Base-by-base conservation (phyloP, 2,888 invertebrate species). In the Julus scanicus region DNA sequence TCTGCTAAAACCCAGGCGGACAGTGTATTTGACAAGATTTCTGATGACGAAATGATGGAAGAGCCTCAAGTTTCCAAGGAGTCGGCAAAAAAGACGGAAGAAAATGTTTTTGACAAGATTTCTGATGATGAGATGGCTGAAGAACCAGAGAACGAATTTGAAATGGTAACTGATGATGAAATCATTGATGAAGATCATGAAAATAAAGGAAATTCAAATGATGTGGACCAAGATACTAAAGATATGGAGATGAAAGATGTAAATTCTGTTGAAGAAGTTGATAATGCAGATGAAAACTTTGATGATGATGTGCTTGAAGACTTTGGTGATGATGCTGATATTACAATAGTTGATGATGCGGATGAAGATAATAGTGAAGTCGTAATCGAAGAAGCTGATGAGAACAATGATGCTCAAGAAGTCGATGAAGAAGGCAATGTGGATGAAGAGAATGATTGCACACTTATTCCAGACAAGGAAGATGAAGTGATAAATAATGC, bases 111-210 rank as follows among this genome's bases (percentile, higher is more conserved):
- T 13, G 85, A 49, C 40, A 85, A 85, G 85, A 85, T 85, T 44
- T 44, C 85, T 20, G 85, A 85, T 85, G 85, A 85, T 44, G 85
- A 85, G 44, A 44, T 49, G 49, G 29, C 20, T 20, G 84, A 40
- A 6, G 84, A 84, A 20, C 15, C 84, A 17, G 20, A 15, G 9
- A 48, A 85, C 48, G 49, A 20, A 44, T 48, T 49, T n/a, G 49
- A 44, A 85, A 49, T 85, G 85, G 44, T 85, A 9, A 48, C 40
- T 15, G 85, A 48, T 39, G 85, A 48, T 15, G 48, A 85, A 85
- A 37, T 9, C 13, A 29, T 20, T 49, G 85, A 29, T 29, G 80
- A 80, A 29, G 37, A 20, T 11, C 8, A 9, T 71, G 5, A n/a
- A 6, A 20, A n/a, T n/a, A 44, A 71, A 29, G 20, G 3, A 8